Evolutionary conservation across 2,888 invertebrate species (phyloP), one percentile per base, ranked within the genome.

Genomic region (Allygus modestus): DNA sequence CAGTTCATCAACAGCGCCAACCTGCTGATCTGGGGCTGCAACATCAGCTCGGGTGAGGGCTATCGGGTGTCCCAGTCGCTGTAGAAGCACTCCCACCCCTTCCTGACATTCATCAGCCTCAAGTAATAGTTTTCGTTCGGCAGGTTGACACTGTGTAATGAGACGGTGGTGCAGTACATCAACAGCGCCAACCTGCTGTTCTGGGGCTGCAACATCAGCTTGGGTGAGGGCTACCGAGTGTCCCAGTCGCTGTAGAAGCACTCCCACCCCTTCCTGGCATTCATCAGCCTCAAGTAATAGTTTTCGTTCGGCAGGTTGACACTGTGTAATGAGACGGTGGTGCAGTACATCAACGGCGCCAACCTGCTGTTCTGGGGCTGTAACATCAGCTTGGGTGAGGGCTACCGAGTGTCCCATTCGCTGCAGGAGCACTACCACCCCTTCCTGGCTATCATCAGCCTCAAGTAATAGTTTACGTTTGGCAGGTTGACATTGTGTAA

Each of bases 301-400:
- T n/a, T n/a, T n/a, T n/a, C n/a, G n/a, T n/a, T 58, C 17, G 20
- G 0, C 61, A 82, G 82, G 12, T n/a, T 46, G n/a, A 95, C 96
- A 7, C 91, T 97, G 86, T n/a, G n/a, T 65, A 93, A 96, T 90
- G 91, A 92, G 81, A 94, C 95, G 61, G 94, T 98, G 51, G 93
- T 96, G 85, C 93, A 94, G 86, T 98, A 94, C n/a, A n/a, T n/a
- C n/a, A n/a, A n/a, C n/a, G n/a, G n/a, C 54, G 94, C 93, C 77
- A 94, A 95, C 89, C 95, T 96, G 88, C 91, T 99, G 37, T 96
- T 99, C 89, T 99, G 99, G 99, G 97, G 96, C 2, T 99, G 99
- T 90, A 96, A 96, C 82, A 94, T 97, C 31, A 94, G 96, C 87
- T 94, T 94, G 0, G 95, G 97, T 0, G 99, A 99, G 91, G 99